Conservation (phyloP, 2,113 vertebrate genomes). For the Reinhardtius hippoglossoides region DNA sequence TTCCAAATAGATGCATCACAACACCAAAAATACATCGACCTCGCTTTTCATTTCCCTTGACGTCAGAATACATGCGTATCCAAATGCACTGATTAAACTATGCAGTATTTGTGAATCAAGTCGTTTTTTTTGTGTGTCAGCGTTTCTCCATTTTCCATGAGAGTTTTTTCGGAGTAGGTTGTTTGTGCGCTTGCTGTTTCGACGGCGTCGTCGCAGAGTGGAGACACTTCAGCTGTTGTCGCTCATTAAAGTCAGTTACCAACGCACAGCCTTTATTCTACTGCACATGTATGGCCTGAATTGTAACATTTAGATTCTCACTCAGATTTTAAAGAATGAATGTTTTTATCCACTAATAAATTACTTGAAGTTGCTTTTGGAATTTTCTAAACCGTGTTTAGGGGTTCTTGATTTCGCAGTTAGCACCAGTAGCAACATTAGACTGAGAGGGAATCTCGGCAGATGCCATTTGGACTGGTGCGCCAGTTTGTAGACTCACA, state of each 20-base stretch:
- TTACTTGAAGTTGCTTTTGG: conserved; percentile 66
- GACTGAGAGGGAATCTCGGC: neutral
- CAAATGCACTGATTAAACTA: conserved; percentile 81
- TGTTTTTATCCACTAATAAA: conserved; percentile 68
- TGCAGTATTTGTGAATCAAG: conserved; percentile 76
- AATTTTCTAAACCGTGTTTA: conserved; percentile 48
- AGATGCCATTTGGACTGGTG: conserved; percentile 29
- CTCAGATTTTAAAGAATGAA: conserved; percentile 62
- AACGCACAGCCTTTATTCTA: conserved; percentile 68
- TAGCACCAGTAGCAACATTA: conserved; percentile 51
- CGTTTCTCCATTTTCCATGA: conserved; percentile 26
- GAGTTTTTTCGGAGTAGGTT: conserved; percentile 38
- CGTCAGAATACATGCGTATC: conserved; percentile 54
- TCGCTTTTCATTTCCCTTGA: conserved; percentile 58
- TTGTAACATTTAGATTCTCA: conserved; percentile 58
- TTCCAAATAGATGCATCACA: conserved; percentile 77
- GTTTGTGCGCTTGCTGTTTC: conserved; percentile 43
- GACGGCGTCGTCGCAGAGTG: conserved; percentile 20
- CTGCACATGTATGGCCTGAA: conserved; percentile 66
- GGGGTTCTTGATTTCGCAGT: conserved; percentile 39
- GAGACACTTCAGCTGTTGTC: conserved; percentile 5
- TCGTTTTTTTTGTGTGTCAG: conserved; percentile 6
- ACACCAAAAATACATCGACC: conserved; percentile 77
- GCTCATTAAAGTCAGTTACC: conserved; percentile 24
- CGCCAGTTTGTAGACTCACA: conserved; percentile 23